phyloP scores from a whole-genome alignment of 1,140 invertebrate genomes.

The Solenopsis fugax region DNA sequence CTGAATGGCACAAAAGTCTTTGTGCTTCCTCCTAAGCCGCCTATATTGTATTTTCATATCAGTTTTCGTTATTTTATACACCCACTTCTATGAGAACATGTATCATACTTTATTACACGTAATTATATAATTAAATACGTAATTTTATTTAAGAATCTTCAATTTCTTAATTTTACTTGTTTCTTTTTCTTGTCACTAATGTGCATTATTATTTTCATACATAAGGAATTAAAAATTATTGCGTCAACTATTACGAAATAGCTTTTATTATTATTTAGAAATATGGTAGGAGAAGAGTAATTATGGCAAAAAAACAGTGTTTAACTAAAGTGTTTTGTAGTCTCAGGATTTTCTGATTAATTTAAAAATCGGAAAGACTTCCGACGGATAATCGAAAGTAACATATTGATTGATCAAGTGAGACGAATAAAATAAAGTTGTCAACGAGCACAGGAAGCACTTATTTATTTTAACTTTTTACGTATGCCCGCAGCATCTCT shows the following conservation, averaged over 20 bases:
- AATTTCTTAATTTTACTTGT: neutral
- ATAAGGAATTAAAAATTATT: neutral
- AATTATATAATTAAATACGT: too few species aligned
- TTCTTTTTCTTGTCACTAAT: neutral
- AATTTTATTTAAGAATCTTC: neutral
- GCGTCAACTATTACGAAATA: neutral
- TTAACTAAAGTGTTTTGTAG: neutral
- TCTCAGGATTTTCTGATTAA: neutral
- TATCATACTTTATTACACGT: neutral
- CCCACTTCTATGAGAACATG: neutral
- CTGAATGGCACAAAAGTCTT: neutral
- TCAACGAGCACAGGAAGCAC: neutral
- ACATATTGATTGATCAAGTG: neutral
- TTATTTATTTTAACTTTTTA: conserved; percentile 46
- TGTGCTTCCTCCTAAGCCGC: neutral
- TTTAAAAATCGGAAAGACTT: neutral
- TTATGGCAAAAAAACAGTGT: neutral
- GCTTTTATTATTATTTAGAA: neutral
- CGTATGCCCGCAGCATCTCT: conserved; percentile 85
- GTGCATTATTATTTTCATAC: neutral
- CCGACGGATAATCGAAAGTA: neutral
- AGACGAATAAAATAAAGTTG: conserved; percentile 15
- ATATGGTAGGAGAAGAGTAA: neutral
- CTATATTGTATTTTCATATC: neutral
- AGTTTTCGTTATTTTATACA: neutral